These are phyloP conservation scores for Anniella stebbinsi DNA, from an alignment of 2,797 vertebrate species.

Conservation along the genomic window DNA sequence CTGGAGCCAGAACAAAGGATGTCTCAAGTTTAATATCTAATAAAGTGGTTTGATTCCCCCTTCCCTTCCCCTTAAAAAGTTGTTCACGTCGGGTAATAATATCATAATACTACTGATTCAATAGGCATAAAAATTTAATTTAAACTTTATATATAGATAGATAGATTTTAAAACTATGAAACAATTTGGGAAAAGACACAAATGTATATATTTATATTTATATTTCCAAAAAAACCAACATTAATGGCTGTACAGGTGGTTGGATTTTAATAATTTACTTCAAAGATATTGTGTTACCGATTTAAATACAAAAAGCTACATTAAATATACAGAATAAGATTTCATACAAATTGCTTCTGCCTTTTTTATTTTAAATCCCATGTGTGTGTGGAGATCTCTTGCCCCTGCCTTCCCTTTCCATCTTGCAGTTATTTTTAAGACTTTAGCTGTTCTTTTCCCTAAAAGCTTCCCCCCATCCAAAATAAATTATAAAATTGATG, in stretches of 20 bases:
- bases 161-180: conserved; percentile 83
- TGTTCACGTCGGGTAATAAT: conserved; percentile 67
- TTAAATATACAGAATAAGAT: conserved; percentile 99
- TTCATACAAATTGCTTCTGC: conserved; percentile 96
- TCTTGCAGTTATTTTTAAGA: neutral
- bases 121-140: conserved; percentile 84
- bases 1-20: neutral
- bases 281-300: conserved; percentile 98
- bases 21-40: neutral
- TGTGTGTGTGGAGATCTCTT: conserved; percentile 33
- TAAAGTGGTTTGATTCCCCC: conserved; percentile 30
- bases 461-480: conserved; percentile 76
- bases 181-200: conserved; percentile 84
- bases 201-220: conserved; percentile 81
- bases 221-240: conserved; percentile 84
- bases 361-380: conserved; percentile 57
- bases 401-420: conserved; percentile 20
- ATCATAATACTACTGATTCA: conserved; percentile 62
- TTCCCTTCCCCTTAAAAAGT: conserved; percentile 35
- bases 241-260: conserved; percentile 91
- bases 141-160: conserved; percentile 77
- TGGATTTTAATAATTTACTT: conserved; percentile 98
- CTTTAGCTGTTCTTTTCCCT: neutral
- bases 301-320: conserved; percentile 99
- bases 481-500: conserved; percentile 90